A percentile compares a stretch with the other conserved stretches of the same genome.
phyloP scores from a whole-genome alignment of 2,888 invertebrate genomes.

The Holacanthella duospinosa region DNA sequence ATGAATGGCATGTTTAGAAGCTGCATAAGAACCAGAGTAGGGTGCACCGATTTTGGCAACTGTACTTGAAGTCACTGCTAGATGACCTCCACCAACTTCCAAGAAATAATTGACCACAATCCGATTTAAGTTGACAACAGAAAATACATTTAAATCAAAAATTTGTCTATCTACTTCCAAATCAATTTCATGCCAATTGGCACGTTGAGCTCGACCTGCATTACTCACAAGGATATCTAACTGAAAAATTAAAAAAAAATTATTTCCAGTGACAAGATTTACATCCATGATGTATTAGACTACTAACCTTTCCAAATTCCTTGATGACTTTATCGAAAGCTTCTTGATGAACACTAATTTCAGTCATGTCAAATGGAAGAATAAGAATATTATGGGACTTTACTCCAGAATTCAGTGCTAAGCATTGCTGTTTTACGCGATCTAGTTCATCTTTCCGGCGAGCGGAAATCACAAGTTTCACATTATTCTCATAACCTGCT shows the following conservation, averaged over 20 bases:
- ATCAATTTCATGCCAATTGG: slow-evolving; percentile 58
- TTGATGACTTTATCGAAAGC: slow-evolving; percentile 53
- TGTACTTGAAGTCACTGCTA: slow-evolving; percentile 63
- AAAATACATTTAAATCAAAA: slow-evolving; percentile 67
- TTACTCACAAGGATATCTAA: slow-evolving; percentile 70
- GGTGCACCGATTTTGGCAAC: slow-evolving; percentile 59
- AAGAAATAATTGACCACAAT: slow-evolving; percentile 57
- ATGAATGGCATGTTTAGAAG: slow-evolving; percentile 64
- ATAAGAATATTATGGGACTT: slow-evolving; percentile 46
- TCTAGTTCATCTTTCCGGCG: slow-evolving; percentile 53
- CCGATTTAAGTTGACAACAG: slow-evolving; percentile 58
- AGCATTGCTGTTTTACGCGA: slow-evolving; percentile 54
- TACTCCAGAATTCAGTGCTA: slow-evolving; percentile 3
- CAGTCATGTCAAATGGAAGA: slow-evolving; percentile 56
- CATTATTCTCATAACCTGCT: slow-evolving; percentile 49
- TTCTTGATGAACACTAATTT: slow-evolving; percentile 51
- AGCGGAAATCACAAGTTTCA: slow-evolving; percentile 57
- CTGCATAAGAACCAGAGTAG: slow-evolving; percentile 59
- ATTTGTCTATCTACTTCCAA: slow-evolving; percentile 59
- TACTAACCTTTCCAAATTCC: slow-evolving; percentile 52
- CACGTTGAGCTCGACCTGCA: slow-evolving; percentile 68
- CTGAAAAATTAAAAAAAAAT: slow-evolving; percentile 39
- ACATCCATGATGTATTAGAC: not conserved
- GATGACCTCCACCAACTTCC: slow-evolving; percentile 49
- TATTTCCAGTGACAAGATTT: not conserved